Conservation (phyloP, 2,797 vertebrate genomes). For the Typhlichthys eigenmanni region DNA sequence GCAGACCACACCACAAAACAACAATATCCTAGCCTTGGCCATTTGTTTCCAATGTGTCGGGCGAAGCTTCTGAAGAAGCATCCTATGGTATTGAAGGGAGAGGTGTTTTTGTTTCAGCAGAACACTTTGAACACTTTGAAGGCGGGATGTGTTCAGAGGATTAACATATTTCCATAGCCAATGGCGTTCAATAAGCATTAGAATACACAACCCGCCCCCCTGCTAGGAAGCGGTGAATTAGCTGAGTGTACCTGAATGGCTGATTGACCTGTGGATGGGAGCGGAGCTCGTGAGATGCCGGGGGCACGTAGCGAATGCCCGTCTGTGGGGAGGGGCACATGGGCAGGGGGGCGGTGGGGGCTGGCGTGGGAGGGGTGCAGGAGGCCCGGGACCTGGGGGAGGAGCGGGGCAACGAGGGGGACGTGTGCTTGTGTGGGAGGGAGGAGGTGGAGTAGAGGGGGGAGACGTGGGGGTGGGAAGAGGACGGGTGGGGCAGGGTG, state of each 20-base stretch:
- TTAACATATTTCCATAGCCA: no score
- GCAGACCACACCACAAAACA: no score
- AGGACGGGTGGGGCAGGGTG: slow-evolving; percentile 66
- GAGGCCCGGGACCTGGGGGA: slow-evolving; percentile 83
- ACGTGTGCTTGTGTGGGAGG: slow-evolving; percentile 79
- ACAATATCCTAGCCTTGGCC: no score
- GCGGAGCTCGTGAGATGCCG: slow-evolving; percentile 71
- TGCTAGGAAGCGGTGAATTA: no score
- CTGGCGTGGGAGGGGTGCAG: slow-evolving; percentile 77
- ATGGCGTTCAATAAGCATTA: no score
- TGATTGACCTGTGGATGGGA: slow-evolving; percentile 63
- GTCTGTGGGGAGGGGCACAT: slow-evolving; percentile 70
- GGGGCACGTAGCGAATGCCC: slow-evolving; percentile 78
- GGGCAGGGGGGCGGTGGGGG: slow-evolving; percentile 73
- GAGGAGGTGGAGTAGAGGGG: slow-evolving; percentile 76
- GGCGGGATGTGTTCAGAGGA: no score
- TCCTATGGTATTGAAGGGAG: no score
- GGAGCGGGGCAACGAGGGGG: slow-evolving; percentile 63
- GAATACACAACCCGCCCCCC: no score
- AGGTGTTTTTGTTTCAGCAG: no score
- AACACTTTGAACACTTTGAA: no score
- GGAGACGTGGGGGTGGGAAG: slow-evolving; percentile 57
- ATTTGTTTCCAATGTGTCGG: no score
- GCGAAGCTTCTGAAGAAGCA: no score
- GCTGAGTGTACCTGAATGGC: slow-evolving; percentile 66